A percentile compares a stretch with the other conserved stretches of the same genome.
Conservation (phyloP, 2,888 invertebrate species). For the Meteorus cinctellus region DNA sequence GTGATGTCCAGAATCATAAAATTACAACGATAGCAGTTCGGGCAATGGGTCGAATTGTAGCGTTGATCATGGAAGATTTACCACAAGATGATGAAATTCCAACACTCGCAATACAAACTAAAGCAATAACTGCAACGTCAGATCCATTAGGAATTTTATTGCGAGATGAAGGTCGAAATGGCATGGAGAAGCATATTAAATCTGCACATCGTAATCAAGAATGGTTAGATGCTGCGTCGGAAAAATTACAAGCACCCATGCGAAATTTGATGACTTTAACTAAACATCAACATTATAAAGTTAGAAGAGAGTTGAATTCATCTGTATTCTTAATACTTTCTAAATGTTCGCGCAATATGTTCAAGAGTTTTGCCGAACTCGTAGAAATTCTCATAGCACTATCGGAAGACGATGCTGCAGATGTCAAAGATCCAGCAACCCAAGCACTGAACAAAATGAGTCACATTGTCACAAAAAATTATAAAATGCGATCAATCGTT, state of each 20-base stretch:
- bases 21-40: slow-evolving; percentile 74
- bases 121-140: slow-evolving; percentile 56
- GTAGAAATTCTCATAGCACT: slow-evolving; percentile 82
- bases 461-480: slow-evolving; percentile 67
- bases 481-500: slow-evolving; percentile 72
- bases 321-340: slow-evolving; percentile 77
- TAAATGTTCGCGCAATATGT: slow-evolving; percentile 80
- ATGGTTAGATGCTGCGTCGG: slow-evolving; percentile 78
- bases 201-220: slow-evolving; percentile 72
- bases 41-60: slow-evolving; percentile 73
- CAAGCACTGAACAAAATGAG: slow-evolving; percentile 71
- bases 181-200: slow-evolving; percentile 71
- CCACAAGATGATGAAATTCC: slow-evolving; percentile 50
- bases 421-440: slow-evolving; percentile 74
- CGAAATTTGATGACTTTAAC: slow-evolving; percentile 75
- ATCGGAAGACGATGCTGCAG: slow-evolving; percentile 79
- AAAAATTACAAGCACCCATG: slow-evolving; percentile 76
- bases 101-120: slow-evolving; percentile 25
- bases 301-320: slow-evolving; percentile 79
- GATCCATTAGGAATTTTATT: slow-evolving; percentile 50
- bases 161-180: slow-evolving; percentile 61
- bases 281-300: slow-evolving; percentile 78
- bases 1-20: slow-evolving; percentile 78
- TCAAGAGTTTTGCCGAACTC: slow-evolving; percentile 77
- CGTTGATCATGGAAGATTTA: slow-evolving; percentile 73